phyloP scores from a whole-genome alignment of 2,113 vertebrate genomes.

The Amphiprion ocellaris region DNA sequence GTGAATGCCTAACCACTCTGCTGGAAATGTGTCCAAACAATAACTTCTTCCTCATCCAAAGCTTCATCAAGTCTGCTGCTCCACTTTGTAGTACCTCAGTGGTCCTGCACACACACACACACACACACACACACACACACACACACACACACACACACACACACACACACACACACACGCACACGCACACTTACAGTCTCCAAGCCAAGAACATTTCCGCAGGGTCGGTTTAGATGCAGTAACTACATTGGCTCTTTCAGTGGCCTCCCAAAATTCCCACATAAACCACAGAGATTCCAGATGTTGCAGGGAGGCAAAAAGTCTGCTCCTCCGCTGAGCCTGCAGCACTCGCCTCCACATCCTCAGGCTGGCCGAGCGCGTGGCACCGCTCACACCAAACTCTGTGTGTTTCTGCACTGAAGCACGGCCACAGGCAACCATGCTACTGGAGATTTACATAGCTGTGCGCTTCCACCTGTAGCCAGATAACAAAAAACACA shows the following conservation, averaged over 20 bases:
- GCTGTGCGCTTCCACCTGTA: slow-evolving; percentile 62
- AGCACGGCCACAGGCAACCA: slow-evolving; percentile 38
- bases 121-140: not conserved
- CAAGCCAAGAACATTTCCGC: slow-evolving; percentile 65
- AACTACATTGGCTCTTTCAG: slow-evolving; percentile 58
- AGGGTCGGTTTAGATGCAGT: slow-evolving; percentile 59
- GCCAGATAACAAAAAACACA: slow-evolving; percentile 44
- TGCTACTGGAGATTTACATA: slow-evolving; percentile 50
- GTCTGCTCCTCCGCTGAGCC: slow-evolving; percentile 35
- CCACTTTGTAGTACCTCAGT: slow-evolving; percentile 34
- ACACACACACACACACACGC: slow-evolving; percentile 22
- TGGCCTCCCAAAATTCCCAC: slow-evolving; percentile 68
- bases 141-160: not conserved
- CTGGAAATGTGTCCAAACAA: slow-evolving; percentile 41
- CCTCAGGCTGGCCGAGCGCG: slow-evolving; percentile 12
- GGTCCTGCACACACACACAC: slow-evolving; percentile 35
- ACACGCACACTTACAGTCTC: slow-evolving; percentile 24
- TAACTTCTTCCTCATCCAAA: slow-evolving; percentile 30
- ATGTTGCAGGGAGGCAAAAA: slow-evolving; percentile 68
- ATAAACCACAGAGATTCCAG: slow-evolving; percentile 73
- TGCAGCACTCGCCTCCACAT: slow-evolving; percentile 28
- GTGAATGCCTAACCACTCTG: slow-evolving; percentile 3
- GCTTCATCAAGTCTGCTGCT: slow-evolving; percentile 22
- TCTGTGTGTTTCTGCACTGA: slow-evolving; percentile 50
- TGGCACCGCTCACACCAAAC: slow-evolving; percentile 47